Evolutionary conservation across 2,113 vertebrate genomes (phyloP).

Genomic region (Cyanoliseus patagonus): DNA sequence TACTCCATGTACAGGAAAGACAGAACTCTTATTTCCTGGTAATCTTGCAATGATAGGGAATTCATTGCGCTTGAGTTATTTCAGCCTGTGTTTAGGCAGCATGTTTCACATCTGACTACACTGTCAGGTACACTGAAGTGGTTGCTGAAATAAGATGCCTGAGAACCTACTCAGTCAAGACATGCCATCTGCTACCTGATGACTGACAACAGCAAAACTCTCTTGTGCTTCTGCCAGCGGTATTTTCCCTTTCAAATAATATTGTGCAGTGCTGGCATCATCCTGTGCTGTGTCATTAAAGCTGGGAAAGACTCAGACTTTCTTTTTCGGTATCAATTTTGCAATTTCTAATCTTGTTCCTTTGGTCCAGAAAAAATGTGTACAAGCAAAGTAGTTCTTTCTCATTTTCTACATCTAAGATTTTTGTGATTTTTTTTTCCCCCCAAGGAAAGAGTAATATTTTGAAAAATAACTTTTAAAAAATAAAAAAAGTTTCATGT

Average conservation of each 20-base stretch:
- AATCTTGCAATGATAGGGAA: neutral
- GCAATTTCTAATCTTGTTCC: neutral
- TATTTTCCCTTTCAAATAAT: neutral
- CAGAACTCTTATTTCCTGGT: neutral
- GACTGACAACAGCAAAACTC: neutral
- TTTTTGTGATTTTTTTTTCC: neutral
- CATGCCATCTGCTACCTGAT: constrained; percentile 4
- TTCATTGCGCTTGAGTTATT: neutral
- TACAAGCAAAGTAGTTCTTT: neutral
- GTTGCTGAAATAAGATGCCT: neutral
- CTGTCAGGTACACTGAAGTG: neutral
- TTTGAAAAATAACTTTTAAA: neutral
- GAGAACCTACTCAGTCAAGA: constrained; percentile 31
- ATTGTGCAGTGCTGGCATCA: neutral
- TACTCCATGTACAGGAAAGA: neutral
- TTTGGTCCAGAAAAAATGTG: neutral
- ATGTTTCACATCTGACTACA: neutral
- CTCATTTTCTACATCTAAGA: neutral
- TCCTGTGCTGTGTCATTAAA: neutral
- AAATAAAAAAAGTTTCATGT: neutral
- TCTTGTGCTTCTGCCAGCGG: neutral
- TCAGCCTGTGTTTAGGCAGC: fast-evolving
- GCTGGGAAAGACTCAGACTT: neutral
- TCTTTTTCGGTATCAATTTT: neutral
- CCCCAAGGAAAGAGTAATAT: neutral